phyloP scores from a whole-genome alignment of 1,140 invertebrate species.

The Pantala flavescens region DNA sequence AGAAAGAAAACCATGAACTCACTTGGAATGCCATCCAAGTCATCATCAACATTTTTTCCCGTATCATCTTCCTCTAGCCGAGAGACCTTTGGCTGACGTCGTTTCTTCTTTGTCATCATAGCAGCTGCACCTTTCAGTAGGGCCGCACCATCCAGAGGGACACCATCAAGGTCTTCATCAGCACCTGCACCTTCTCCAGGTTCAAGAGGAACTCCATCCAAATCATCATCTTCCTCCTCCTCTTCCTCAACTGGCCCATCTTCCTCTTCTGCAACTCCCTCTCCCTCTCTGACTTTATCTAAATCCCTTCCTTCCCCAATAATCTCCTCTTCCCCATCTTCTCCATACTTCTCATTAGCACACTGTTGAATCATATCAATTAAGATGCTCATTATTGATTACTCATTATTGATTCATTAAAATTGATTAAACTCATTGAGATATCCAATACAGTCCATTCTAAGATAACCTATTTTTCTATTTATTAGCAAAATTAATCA shows the following conservation, averaged over 20 bases:
- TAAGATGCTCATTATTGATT: too few relatives aligned
- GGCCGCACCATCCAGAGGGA: conserved; percentile 72
- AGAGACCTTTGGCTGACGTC: neutral
- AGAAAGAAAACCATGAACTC: conserved; percentile 24
- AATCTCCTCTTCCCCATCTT: conserved; percentile 32
- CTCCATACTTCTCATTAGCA: neutral
- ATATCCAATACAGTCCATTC: too few relatives aligned
- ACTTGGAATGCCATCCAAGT: conserved; percentile 69
- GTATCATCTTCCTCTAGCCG: neutral
- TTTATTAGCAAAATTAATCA: too few relatives aligned
- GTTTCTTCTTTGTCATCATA: neutral
- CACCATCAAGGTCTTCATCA: conserved; percentile 61
- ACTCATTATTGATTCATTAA: too few relatives aligned
- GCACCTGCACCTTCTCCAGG: conserved; percentile 50
- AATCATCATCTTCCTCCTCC: conserved; percentile 23
- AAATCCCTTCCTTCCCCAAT: conserved; percentile 32
- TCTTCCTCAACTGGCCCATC: conserved; percentile 8
- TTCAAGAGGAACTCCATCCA: conserved; percentile 32
- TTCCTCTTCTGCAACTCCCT: neutral
- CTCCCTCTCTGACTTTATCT: conserved; percentile 51
- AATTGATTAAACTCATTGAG: too few relatives aligned
- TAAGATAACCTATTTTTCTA: too few relatives aligned
- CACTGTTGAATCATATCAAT: too few relatives aligned
- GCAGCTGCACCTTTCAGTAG: conserved; percentile 51
- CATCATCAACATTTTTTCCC: conserved; percentile 39